Base-by-base conservation (phyloP, 2,888 invertebrate genomes). In the Lathronympha strigana region DNA sequence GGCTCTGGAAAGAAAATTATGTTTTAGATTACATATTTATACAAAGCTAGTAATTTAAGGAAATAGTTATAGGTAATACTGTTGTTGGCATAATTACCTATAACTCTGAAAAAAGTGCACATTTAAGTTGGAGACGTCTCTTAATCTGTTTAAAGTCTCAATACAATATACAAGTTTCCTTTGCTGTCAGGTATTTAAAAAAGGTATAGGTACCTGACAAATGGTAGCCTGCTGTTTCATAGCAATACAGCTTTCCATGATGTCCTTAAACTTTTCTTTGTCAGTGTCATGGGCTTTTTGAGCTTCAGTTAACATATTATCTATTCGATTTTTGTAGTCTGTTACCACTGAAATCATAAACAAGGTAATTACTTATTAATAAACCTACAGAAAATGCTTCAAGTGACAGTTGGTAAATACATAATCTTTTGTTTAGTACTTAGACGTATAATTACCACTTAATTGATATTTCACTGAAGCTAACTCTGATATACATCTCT, bases 141-240 rank as follows among this genome's bases (percentile, higher is more conserved):
- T 28, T 8, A 28, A 8, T 1, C 28, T 28, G n/a, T n/a, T n/a
- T n/a, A n/a, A n/a, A n/a, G n/a, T n/a, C n/a, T n/a, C n/a, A n/a
- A n/a, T n/a, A n/a, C n/a, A 8, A 28, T 28, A 5, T 28, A 8
- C 33, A 33, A 33, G 9, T 33, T 33, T 11, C 6, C 11, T 33
- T 43, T 15, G 8, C 15, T 6, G 17, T 15, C 15, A 15, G 40
- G 6, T 43, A 19, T 21, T 21, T 43, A 33, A 2, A 33, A 11
- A 8, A 1, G 19, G 11, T 11, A 19, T 21, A 40, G 17, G 40
- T 75, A 90, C 90, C 84, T 90, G 88, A 68, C 90, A 90, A 47
- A 89, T 73, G 15, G 75, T 55, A 40, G 83, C 77, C 66, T 89
- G 89, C 67, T 89, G 88, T 72, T 88, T 89, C 86, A 90, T 86